Evolutionary conservation across 2,113 vertebrate genomes (phyloP), one percentile per base, ranked within the genome.

Genomic region (Grallaria varia): DNA sequence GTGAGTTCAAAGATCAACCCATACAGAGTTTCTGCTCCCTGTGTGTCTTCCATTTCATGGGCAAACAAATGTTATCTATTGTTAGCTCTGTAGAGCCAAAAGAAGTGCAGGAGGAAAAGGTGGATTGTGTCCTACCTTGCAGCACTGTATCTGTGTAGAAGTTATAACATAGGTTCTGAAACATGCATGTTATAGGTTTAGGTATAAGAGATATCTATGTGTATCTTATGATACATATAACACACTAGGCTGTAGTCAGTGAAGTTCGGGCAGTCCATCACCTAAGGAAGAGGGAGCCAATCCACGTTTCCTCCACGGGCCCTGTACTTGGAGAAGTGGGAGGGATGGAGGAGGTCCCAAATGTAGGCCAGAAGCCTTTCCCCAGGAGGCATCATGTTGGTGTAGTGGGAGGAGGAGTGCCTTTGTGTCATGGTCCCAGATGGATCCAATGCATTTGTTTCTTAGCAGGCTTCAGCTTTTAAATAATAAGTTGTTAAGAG

Each of bases 21-120:
- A 59, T 93, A 80, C 71, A 94, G 67, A 83, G 39, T 93, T 93
- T 86, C 95, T 94, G 52, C 33, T 75, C 83, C 49, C 68, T 87
- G 39, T 28, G 0, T 53, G 69, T 87, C 73, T 94, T 76, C 79
- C 60, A 81, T 67, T 74, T 95, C 78, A 87, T n/a, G 52, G 44
- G 64, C 60, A 94, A 96, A 81, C 68, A 94, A 91, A 68, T 83
- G 87, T 78, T 86, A 69, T 78, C 96, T 93, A 68, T 90, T 95
- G 92, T 92, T 93, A 95, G 92, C 68, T 90, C 85, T 73, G 56
- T 8, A 69, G 59, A 77, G 72, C 50, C 85, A 56, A 72, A 90
- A 90, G 59, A 85, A 79, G 17, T 9, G n/a, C 3, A 2, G 35
- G 23, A 59, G 50, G 56, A 33, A 64, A 67, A 62, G 33, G 47